Percentiles rank a stretch among this genome's conserved stretches.
phyloP scores from a whole-genome alignment of 2,113 vertebrate species.

The Falco punctatus region DNA sequence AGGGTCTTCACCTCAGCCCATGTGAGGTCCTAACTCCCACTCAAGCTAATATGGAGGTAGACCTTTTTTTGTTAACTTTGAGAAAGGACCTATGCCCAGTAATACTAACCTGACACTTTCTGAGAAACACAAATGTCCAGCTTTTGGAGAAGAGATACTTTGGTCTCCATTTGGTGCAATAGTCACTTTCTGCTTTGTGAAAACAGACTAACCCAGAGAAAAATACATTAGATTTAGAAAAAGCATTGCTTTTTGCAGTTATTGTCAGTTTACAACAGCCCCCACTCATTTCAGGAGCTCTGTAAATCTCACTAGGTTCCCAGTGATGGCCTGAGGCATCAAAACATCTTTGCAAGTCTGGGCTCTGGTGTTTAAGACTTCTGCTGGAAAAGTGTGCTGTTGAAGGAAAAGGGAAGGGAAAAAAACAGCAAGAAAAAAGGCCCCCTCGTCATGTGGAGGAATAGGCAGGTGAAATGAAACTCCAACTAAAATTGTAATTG shows the following conservation, averaged over 20 bases:
- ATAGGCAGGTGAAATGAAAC: not conserved
- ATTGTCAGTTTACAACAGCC: not conserved
- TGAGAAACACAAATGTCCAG: not conserved
- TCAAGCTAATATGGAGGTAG: not conserved
- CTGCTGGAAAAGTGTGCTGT: not conserved
- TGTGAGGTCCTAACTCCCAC: not conserved
- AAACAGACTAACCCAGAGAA: not conserved
- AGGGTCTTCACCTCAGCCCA: not conserved
- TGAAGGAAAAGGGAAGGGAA: not conserved
- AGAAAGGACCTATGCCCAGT: not conserved
- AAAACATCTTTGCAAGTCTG: not conserved
- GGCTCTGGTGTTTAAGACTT: not conserved
- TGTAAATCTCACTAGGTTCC: not conserved
- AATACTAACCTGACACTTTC: not conserved
- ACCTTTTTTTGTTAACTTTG: not conserved
- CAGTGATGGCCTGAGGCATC: not conserved
- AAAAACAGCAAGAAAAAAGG: not conserved
- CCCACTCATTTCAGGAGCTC: not conserved
- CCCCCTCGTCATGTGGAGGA: not conserved
- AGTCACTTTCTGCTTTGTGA: not conserved
- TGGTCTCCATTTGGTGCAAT: not conserved
- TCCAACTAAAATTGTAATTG: conserved; percentile 4
- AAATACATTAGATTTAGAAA: not conserved
- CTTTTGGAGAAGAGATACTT: not conserved
- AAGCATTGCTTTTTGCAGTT: not conserved